Percentiles rank a stretch among this genome's conserved stretches.
phyloP scores from a whole-genome alignment of 2,113 vertebrate genomes.

The Fukomys damarensis region DNA sequence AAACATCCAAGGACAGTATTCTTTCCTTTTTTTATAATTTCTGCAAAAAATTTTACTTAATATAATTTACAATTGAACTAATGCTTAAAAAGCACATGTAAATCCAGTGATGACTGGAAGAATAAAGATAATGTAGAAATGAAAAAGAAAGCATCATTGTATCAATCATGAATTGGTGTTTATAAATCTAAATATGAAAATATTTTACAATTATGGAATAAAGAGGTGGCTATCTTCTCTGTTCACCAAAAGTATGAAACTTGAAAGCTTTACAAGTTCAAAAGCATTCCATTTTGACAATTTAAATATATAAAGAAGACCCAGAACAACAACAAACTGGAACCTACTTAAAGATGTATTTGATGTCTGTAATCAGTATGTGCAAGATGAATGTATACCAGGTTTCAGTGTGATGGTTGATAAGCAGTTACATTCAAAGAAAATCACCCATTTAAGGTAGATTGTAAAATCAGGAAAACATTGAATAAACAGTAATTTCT shows the following conservation, averaged over 20 bases:
- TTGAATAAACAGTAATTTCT: not conserved
- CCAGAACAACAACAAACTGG: not conserved
- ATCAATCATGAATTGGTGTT: not conserved
- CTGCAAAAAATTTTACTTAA: not conserved
- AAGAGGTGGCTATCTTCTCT: not conserved
- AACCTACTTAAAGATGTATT: constrained; percentile 13
- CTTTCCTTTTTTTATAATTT: constrained; percentile 40
- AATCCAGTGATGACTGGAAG: not conserved
- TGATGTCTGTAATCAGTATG: constrained; percentile 29
- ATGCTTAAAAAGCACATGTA: not conserved
- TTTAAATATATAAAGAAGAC: not conserved
- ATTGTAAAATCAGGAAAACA: not conserved
- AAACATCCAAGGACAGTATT: not conserved
- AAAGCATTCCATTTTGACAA: constrained; percentile 30
- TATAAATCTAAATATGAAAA: constrained; percentile 55
- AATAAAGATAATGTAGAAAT: constrained; percentile 49
- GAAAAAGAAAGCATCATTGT: constrained; percentile 14
- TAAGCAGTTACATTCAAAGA: constrained; percentile 29
- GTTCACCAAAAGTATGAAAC: constrained; percentile 34
- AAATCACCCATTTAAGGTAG: not conserved
- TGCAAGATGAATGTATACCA: not conserved
- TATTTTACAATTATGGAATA: not conserved
- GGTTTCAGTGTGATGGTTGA: not conserved
- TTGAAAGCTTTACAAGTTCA: not conserved
- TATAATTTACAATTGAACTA: not conserved